phyloP scores from a whole-genome alignment of 2,113 vertebrate genomes.

The Pyrgilauda ruficollis region DNA sequence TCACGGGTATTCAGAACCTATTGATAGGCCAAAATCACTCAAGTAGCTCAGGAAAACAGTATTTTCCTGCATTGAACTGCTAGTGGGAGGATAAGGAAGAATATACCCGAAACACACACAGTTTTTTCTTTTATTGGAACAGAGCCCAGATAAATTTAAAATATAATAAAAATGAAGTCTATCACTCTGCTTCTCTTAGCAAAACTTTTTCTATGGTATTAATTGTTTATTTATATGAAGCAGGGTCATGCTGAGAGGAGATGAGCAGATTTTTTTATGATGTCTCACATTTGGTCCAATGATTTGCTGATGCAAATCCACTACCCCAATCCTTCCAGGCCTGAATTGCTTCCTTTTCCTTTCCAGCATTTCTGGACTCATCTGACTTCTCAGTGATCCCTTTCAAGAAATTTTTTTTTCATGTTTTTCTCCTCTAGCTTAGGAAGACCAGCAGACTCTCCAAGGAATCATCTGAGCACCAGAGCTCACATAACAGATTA shows the following conservation, averaged over 20 bases:
- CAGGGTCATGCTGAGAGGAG: background rate
- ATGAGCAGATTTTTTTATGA: background rate
- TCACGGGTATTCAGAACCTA: background rate
- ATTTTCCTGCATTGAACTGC: background rate
- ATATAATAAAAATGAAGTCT: background rate
- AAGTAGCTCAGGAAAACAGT: background rate
- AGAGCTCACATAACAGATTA: background rate
- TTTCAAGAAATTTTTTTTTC: background rate
- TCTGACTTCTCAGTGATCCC: background rate
- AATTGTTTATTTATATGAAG: background rate
- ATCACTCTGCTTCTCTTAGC: background rate
- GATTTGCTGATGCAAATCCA: background rate
- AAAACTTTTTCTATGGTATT: background rate
- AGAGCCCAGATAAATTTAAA: background rate
- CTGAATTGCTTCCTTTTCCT: background rate
- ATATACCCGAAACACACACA: background rate
- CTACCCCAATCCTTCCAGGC: background rate
- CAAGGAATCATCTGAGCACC: background rate
- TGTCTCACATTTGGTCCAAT: background rate
- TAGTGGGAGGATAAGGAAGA: background rate
- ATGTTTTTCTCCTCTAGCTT: background rate
- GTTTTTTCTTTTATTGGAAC: background rate
- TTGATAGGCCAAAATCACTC: background rate
- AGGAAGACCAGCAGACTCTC: background rate
- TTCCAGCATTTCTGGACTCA: background rate